Conservation (phyloP, 2,113 vertebrate species). For the Callocephalon fimbriatum region DNA sequence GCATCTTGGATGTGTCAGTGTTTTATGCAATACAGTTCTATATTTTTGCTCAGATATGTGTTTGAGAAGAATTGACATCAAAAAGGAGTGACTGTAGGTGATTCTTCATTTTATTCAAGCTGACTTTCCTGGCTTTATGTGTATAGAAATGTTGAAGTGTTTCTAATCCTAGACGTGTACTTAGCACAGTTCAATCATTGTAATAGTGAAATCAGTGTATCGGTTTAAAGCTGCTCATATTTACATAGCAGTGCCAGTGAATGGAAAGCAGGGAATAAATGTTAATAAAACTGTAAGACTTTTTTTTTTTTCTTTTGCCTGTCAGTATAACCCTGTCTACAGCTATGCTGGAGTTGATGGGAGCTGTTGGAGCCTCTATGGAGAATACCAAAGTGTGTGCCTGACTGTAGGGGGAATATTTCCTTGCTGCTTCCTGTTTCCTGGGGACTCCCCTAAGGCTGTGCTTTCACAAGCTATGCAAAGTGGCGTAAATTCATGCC, state of each 20-base stretch:
- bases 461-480: not conserved
- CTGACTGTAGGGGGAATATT: not conserved
- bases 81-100: not conserved
- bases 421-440: not conserved
- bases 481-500: rapidly evolving
- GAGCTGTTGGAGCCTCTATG: not conserved
- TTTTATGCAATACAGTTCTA: not conserved
- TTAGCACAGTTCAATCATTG: not conserved
- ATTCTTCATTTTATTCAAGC: not conserved
- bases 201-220: not conserved
- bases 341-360: not conserved
- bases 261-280: not conserved
- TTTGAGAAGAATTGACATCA: not conserved
- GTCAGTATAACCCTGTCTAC: not conserved
- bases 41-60: not conserved
- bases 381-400: not conserved
- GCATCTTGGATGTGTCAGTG: not conserved
- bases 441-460: not conserved
- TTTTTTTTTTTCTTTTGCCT: not conserved
- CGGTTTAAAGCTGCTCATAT: not conserved
- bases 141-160: not conserved
- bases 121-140: not conserved
- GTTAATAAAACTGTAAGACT: not conserved
- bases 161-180: not conserved
- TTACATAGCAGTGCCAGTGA: not conserved